Conservation (phyloP, 2,113 vertebrate genomes). For the Nothocercus nigrocapillus region DNA sequence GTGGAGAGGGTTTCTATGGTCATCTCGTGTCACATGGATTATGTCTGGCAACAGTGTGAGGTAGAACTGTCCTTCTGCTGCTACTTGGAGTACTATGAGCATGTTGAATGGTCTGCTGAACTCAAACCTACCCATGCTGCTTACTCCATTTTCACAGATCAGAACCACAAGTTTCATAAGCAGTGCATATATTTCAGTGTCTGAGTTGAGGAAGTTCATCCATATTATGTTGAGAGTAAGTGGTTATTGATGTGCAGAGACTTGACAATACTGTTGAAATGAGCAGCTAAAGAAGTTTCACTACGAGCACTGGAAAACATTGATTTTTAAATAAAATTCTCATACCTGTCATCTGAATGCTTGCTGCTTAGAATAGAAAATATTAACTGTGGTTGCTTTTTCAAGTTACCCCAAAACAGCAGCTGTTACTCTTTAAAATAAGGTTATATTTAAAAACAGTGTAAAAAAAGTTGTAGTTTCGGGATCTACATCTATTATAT, state of each 20-base stretch:
- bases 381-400: neutral
- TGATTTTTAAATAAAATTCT: neutral
- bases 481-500: too few relatives aligned
- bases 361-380: neutral
- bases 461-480: neutral
- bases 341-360: neutral
- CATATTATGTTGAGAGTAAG: neutral
- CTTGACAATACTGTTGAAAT: neutral
- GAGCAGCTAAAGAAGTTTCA: neutral
- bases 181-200: neutral
- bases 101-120: neutral
- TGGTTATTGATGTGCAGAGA: neutral
- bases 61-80: neutral
- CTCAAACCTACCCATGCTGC: neutral
- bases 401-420: neutral
- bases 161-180: neutral
- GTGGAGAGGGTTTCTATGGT: neutral
- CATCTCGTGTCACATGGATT: neutral
- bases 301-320: neutral
- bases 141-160: neutral
- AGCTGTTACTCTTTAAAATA: neutral
- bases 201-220: neutral
- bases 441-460: neutral
- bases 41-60: neutral
- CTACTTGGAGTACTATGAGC: neutral